Evolutionary conservation across 2,888 invertebrate species (phyloP), one percentile per base, ranked within the genome.

Genomic region (Muscina levida): DNA sequence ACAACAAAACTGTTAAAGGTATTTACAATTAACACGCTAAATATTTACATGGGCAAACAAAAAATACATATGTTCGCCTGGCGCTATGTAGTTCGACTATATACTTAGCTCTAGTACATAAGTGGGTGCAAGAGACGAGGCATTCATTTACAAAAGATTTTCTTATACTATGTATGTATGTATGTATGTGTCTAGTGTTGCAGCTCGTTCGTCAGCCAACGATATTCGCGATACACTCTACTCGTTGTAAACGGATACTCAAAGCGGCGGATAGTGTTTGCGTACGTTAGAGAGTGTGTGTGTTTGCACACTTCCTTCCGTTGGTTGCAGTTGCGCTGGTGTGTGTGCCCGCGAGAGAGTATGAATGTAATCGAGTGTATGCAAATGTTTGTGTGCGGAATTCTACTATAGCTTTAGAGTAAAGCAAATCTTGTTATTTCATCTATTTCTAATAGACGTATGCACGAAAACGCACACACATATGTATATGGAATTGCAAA

Each of bases 11-110:
- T 62, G 37, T 80, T 67, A 77, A 77, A 73, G 48, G 72, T 81
- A 81, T 81, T 81, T 77, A 81, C 81, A 81, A 75, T 72, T 81
- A 77, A 77, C 81, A 75, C 77, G 67, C 51, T 77, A 77, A 81
- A 56, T 81, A 77, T 81, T 77, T 80, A 77, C 77, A 80, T 74
- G 46, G 48, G 31, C n/a, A n/a, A n/a, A n/a, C n/a, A n/a, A n/a
- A n/a, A n/a, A n/a, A n/a, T n/a, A n/a, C n/a, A n/a, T n/a, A n/a
- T n/a, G n/a, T n/a, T n/a, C n/a, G n/a, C n/a, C n/a, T n/a, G n/a
- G n/a, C n/a, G n/a, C n/a, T 51, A 37, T 13, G 48, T 48, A 19
- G 48, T 48, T 37, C 2, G 13, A 22, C 22, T 31, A 31, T 31
- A 24, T 53, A 53, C 24, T 53, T 24, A 53, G 10, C 3, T 3